Evolutionary conservation across 2,888 invertebrate species (phyloP).

Genomic region (Zaprionus bogoriensis): DNA sequence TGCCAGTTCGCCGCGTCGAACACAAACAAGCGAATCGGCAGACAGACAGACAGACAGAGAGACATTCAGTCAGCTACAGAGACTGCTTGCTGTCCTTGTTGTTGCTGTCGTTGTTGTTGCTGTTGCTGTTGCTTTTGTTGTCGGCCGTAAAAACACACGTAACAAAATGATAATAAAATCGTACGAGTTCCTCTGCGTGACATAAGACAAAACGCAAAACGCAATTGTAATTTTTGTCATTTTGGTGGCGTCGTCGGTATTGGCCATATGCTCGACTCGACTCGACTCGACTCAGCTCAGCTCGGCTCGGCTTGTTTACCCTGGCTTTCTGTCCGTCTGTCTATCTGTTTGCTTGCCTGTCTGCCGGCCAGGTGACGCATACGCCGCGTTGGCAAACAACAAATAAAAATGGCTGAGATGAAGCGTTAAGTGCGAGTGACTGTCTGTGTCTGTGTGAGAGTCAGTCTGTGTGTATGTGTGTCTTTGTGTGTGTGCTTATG

Average conservation of each 20-base stretch:
- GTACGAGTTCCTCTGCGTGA: slow-evolving; percentile 63
- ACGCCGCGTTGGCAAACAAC: slow-evolving; percentile 23
- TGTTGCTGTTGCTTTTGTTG: slow-evolving; percentile 32
- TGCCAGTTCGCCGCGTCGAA: slow-evolving; percentile 20
- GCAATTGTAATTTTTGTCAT: slow-evolving; percentile 72
- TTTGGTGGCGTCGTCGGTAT: slow-evolving; percentile 49
- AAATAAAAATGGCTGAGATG: slow-evolving; percentile 1
- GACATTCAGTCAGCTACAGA: slow-evolving; percentile 5
- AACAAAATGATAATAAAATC: slow-evolving; percentile 78
- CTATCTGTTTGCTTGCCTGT: background rate
- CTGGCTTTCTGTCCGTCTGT: slow-evolving; percentile 4
- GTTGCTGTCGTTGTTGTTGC: slow-evolving; percentile 23
- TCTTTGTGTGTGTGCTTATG: no score
- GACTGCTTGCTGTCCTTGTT: slow-evolving; percentile 19
- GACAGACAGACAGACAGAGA: background rate
- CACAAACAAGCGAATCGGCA: slow-evolving; percentile 18
- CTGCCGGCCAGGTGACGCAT: slow-evolving; percentile 57
- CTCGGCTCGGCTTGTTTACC: slow-evolving; percentile 30
- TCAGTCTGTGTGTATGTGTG: no score
- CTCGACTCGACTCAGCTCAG: no score
- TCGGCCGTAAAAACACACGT: slow-evolving; percentile 74
- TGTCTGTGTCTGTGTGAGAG: background rate
- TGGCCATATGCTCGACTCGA: slow-evolving; percentile 48
- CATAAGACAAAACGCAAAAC: slow-evolving; percentile 66
- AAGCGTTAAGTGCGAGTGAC: background rate